Evolutionary conservation across 2,113 vertebrate genomes (phyloP), one percentile per base, ranked within the genome.

Genomic region (Mirounga angustirostris): DNA sequence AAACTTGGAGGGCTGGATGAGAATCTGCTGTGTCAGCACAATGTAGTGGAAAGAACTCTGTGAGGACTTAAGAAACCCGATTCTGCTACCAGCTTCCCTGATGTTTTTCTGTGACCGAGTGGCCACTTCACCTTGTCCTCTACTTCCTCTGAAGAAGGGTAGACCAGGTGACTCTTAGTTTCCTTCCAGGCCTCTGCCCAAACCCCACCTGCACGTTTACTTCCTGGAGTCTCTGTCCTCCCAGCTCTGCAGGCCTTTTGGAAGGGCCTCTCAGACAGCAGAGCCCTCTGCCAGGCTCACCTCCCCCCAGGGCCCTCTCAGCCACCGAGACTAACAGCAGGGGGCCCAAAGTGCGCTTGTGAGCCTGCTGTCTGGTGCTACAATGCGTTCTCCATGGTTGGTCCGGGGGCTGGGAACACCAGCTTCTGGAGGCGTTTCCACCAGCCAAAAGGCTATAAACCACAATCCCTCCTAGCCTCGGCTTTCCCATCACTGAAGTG

Each of bases 11-110:
- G 73, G 30, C 40, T 82, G 46, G 69, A 7, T 36, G 76, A 88
- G 82, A 81, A 87, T 80, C 46, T 36, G 56, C 58, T 24, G 52
- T 21, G 67, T 96, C 83, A 95, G 89, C 81, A 76, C 43, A 79
- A 54, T 0, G 21, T 0, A 84, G n/a, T 1, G 36, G 80, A 90
- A 95, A 82, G 93, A 94, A 58, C 54, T 96, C 59, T 2, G 58
- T 0, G 30, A 67, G 46, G 54, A 78, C 46, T 73, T 40, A 50
- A 79, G 97, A 87, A 73, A 78, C 3, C n/a, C 4, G 18, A 59
- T 19, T 65, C 85, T 85, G 61, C 67, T n/a, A 24, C 40, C 54
- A 46, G 78, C 67, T 76, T 73, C 4, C 0, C n/a, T 18, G 26
- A 67, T 21, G 15, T 56, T 40, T 46, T 54, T 50, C 21, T 71